Conservation (phyloP, 2,113 vertebrate genomes). For the Apistogramma diplotaenia region DNA sequence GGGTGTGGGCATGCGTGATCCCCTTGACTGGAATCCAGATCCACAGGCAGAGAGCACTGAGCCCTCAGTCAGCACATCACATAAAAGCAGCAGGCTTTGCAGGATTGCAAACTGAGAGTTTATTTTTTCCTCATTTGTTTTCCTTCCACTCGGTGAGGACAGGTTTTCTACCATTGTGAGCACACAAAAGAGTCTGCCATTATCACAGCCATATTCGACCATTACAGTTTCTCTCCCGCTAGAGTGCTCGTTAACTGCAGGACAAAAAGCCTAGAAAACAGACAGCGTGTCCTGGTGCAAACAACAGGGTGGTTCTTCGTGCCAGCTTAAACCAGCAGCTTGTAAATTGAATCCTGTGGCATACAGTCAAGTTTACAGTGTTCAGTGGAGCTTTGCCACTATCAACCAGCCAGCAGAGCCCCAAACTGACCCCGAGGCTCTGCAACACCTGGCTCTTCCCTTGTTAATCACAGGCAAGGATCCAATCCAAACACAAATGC, state of each 20-base stretch:
- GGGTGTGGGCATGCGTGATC: slow-evolving; percentile 43
- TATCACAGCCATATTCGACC: slow-evolving; percentile 67
- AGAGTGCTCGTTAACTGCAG: slow-evolving; percentile 66
- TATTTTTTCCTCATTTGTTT: slow-evolving; percentile 58
- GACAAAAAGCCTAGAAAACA: slow-evolving; percentile 60
- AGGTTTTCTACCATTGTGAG: slow-evolving; percentile 49
- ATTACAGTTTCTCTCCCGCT: slow-evolving; percentile 54
- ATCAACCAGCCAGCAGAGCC: slow-evolving; percentile 57
- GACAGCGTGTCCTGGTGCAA: slow-evolving; percentile 54
- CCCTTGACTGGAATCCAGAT: slow-evolving; percentile 55
- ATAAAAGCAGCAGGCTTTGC: slow-evolving; percentile 57
- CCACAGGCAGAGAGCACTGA: slow-evolving; percentile 39
- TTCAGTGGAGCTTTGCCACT: slow-evolving; percentile 61
- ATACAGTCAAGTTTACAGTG: slow-evolving; percentile 67
- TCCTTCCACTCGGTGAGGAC: slow-evolving; percentile 38
- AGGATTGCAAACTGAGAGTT: slow-evolving; percentile 52
- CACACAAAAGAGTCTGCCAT: slow-evolving; percentile 60
- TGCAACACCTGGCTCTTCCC: slow-evolving; percentile 57
- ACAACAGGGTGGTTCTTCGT: slow-evolving; percentile 49
- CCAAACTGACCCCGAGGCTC: slow-evolving; percentile 59
- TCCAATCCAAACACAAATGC: slow-evolving; percentile 54
- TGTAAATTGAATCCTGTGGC: slow-evolving; percentile 73
- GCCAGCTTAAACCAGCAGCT: slow-evolving; percentile 71
- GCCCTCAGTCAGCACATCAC: slow-evolving; percentile 60
- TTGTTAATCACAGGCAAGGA: slow-evolving; percentile 52